Evolutionary conservation across 2,888 invertebrate species (phyloP), one percentile per base, ranked within the genome.

Genomic region (Meta bourneti): DNA sequence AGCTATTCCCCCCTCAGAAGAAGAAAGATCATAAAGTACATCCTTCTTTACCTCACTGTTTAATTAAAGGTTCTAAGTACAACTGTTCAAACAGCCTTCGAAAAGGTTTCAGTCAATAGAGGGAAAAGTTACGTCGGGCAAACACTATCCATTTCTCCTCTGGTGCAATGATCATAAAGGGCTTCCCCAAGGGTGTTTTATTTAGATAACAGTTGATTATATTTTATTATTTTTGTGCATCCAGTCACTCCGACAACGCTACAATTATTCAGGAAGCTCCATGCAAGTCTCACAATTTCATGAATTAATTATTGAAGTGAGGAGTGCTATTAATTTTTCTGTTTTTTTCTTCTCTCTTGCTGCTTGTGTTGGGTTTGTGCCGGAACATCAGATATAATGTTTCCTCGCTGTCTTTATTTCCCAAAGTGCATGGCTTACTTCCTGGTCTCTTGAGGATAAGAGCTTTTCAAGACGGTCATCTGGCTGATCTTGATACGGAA

Each of bases 151-250:
- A 61, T n/a, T 61, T 79, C 69, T 20, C 34, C 13, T 79, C 54
- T 79, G 34, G 20, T 77, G 79, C 61, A 79, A 79, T 79, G 79
- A 34, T 11, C 82, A 81, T 81, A 77, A 75, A 75, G 78, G 16
- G 16, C 19, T 49, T 49, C n/a, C 86, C 70, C 78, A 54, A 78
- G 77, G 11, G 86, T 86, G 78, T 70, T 86, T 78, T 78, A 83
- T 77, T 86, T 52, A 86, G 86, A 86, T 86, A 20, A 34, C 19
- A 86, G 78, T 70, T 71, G 86, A 86, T 86, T 86, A 78, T 86
- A 86, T 86, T 78, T 86, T 78, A 78, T 86, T 86, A 86, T 77
- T 70, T 84, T 85, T 78, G n/a, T 70, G 20, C 70, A 20, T 16
- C 61, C 34, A 75, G 48, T 34, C 13, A n/a, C 75, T 19, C 13